Conservation (phyloP, 37 sponge, comb jelly and placozoan species). For the Aphrocallistes beatrix region DNA sequence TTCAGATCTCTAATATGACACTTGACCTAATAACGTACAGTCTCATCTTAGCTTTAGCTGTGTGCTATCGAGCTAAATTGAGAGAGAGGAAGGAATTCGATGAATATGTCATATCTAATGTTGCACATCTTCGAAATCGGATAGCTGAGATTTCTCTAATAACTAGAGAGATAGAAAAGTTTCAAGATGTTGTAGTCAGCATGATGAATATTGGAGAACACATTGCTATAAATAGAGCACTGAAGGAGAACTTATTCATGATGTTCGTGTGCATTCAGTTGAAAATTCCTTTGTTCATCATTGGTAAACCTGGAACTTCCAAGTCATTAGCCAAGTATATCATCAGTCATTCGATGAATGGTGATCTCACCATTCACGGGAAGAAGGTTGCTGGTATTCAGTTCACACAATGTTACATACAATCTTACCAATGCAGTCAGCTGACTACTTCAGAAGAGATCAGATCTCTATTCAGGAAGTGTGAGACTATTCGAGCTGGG, state of each 20-base stretch:
- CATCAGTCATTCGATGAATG: constrained; percentile 10
- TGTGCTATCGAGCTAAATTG: constrained; percentile 27
- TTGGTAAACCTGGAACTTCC: constrained; percentile 42
- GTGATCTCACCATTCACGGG: constrained; percentile 32
- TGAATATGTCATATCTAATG: background rate
- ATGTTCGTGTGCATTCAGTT: constrained; percentile 43
- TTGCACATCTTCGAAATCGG: background rate
- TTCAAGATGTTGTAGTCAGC: constrained; percentile 22
- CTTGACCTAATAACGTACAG: constrained; percentile 1
- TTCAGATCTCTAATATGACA: background rate
- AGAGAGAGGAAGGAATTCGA: constrained; percentile 14
- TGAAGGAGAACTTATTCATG: constrained; percentile 39
- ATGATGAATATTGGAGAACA: constrained; percentile 19
- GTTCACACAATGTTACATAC: constrained; percentile 20
- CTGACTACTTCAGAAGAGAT: constrained; percentile 19
- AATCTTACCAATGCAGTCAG: constrained; percentile 29
- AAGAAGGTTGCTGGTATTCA: constrained; percentile 40
- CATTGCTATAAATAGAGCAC: constrained; percentile 30
- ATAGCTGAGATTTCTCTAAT: background rate
- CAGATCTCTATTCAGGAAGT: background rate
- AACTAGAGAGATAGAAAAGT: background rate
- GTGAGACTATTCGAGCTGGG: constrained; percentile 1
- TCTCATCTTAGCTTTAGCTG: constrained; percentile 16
- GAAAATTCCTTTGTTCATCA: constrained; percentile 36
- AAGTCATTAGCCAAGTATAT: constrained; percentile 22